Conservation (phyloP, 2,888 invertebrate genomes). For the Tetragnatha montana region DNA sequence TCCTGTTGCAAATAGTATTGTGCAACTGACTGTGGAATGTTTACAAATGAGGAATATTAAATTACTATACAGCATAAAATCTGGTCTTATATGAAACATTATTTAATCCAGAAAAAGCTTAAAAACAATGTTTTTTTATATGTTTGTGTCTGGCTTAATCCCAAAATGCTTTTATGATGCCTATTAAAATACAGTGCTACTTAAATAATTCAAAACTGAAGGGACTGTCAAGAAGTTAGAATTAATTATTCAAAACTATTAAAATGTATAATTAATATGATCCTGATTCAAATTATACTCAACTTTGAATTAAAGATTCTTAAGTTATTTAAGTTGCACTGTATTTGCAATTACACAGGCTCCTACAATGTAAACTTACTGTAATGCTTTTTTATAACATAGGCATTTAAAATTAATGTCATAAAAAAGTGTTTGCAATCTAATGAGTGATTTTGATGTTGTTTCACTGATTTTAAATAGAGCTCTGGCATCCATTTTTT, state of each 20-base stretch:
- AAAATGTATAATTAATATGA: too few species aligned
- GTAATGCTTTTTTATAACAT: neutral
- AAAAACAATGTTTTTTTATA: conserved; percentile 40
- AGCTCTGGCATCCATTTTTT: too few species aligned
- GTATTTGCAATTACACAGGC: neutral
- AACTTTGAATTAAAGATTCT: too few species aligned
- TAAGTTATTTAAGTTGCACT: neutral
- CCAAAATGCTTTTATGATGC: conserved; percentile 25
- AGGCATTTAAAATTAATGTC: too few species aligned
- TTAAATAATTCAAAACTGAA: too few species aligned
- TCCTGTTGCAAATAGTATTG: conserved; percentile 56
- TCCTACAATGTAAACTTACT: neutral
- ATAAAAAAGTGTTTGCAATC: too few species aligned
- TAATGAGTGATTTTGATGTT: too few species aligned
- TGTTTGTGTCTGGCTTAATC: conserved; percentile 2
- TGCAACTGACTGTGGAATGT: conserved; percentile 65
- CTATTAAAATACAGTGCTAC: neutral
- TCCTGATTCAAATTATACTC: too few species aligned
- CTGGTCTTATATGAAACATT: conserved; percentile 44
- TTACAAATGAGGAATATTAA: conserved; percentile 65
- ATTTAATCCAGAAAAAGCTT: conserved; percentile 41
- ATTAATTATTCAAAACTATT: too few species aligned
- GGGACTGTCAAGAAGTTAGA: too few species aligned
- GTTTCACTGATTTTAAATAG: too few species aligned
- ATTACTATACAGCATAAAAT: conserved; percentile 58